Conservation (phyloP, 2,888 invertebrate species). For the Lissonota sp. region DNA sequence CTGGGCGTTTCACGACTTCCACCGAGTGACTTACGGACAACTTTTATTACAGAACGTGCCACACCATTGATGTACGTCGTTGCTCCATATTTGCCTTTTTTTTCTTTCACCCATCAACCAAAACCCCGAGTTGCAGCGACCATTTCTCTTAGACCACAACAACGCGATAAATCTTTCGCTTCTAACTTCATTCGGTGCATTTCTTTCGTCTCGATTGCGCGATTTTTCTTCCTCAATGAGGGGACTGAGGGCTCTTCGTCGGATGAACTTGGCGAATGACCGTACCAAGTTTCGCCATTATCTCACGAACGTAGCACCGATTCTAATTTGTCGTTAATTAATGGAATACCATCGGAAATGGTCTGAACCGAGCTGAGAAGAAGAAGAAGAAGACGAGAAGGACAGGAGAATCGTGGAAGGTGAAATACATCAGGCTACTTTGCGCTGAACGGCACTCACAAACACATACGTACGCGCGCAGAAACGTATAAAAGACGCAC, state of each 20-base stretch:
- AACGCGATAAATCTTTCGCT: not conserved
- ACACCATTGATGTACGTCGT: slow-evolving; percentile 30
- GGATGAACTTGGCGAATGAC: slow-evolving; percentile 26
- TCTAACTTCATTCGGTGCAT: not conserved
- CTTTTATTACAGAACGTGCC: slow-evolving; percentile 64
- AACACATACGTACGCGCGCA: slow-evolving; percentile 65
- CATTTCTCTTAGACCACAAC: not conserved
- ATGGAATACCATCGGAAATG: slow-evolving; percentile 65
- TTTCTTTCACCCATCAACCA: slow-evolving; percentile 15
- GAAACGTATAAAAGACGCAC: slow-evolving; percentile 72
- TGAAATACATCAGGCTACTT: slow-evolving; percentile 56
- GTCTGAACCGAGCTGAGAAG: slow-evolving; percentile 3
- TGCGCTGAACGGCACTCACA: slow-evolving; percentile 8
- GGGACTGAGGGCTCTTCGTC: slow-evolving; percentile 24
- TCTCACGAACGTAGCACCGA: slow-evolving; percentile 48
- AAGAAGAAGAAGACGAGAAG: slow-evolving; percentile 26
- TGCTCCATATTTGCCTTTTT: not conserved
- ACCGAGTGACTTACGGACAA: slow-evolving; percentile 63
- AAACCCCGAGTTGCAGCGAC: not conserved
- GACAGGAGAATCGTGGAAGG: slow-evolving; percentile 43
- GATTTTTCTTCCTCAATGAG: not conserved
- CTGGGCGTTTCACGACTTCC: slow-evolving; percentile 22
- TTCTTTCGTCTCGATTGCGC: not conserved
- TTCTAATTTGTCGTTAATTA: slow-evolving; percentile 79
- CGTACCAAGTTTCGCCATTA: slow-evolving; percentile 5